Base-by-base conservation (phyloP, 2,888 invertebrate genomes). In the Drosophila crucigera region DNA sequence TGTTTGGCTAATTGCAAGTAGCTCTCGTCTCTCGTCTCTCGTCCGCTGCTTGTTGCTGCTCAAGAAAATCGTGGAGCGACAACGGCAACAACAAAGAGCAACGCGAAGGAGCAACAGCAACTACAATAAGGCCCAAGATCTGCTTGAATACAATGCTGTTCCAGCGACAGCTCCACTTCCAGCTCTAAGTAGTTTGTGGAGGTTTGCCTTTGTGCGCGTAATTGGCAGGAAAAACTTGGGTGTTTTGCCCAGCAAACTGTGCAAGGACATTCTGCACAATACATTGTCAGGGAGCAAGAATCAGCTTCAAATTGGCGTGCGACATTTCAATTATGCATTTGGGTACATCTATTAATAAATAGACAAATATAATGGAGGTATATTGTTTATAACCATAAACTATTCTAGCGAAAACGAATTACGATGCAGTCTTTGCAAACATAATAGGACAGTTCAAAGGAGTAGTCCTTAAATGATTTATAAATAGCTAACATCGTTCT, bases 1-100 rank as follows among this genome's bases (percentile, higher is more conserved):
- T 87, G 90, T 68, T 82, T 69, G 85, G 83, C 83, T 84, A 84
- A 84, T 84, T 84, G 88, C 90, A 87, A 84, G 84, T 88, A 83
- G 80, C 83, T 80, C 54, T 70, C 72, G 41, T 68, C 60, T 80
- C 54, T 70, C 72, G 41, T 68, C 60, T 53, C 39, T 35, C 54
- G 4, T 30, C 41, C n/a, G 41, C 37, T 43, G 19, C 28, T 31
- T 53, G n/a, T 56, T 63, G 19, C 31, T 25, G 52, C 55, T 47
- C 35, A 63, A 63, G 62, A 43, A 56, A 60, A 41, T 56, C 19
- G 56, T 49, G 53, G 30, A 43, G 37, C 28, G 47, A 35, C 28
- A 52, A 56, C 41, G 41, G 25, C n/a, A 35, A 30, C 25, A 50
- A 47, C 69, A 53, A 65, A 33, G 31, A 19, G 31, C 59, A 30